Conservation (phyloP, 2,113 vertebrate genomes). For the Gasterosteus aculeatus region DNA sequence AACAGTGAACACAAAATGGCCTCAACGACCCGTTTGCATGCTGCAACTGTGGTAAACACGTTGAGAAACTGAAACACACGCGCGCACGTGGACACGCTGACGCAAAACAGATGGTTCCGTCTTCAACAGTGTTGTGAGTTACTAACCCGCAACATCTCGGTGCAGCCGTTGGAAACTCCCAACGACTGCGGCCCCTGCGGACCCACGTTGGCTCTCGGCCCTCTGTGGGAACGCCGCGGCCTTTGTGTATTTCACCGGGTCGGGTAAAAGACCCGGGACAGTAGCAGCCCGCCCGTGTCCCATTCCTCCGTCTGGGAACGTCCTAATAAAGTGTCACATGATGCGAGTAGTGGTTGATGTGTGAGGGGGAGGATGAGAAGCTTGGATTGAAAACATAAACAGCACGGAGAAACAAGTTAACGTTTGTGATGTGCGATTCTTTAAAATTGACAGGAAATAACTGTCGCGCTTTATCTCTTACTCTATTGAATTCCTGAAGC, state of each 20-base stretch:
- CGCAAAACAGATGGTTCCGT: slow-evolving; percentile 67
- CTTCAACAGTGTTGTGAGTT: slow-evolving; percentile 31
- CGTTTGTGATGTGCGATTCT: neutral
- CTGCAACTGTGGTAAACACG: neutral
- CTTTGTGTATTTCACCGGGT: slow-evolving; percentile 73
- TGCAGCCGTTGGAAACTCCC: slow-evolving; percentile 46
- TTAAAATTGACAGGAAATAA: neutral
- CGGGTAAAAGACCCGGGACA: slow-evolving; percentile 64
- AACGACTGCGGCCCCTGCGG: slow-evolving; percentile 50
- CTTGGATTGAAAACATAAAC: slow-evolving; percentile 1
- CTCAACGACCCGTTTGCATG: slow-evolving; percentile 2
- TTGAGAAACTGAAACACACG: neutral
- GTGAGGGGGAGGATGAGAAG: neutral
- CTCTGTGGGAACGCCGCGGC: slow-evolving; percentile 76
- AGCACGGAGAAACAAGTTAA: neutral
- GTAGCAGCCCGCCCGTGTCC: slow-evolving; percentile 47
- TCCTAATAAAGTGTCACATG: slow-evolving; percentile 40
- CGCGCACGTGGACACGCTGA: slow-evolving; percentile 15
- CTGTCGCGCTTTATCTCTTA: neutral
- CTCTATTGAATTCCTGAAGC: neutral
- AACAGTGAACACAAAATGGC: slow-evolving; percentile 17
- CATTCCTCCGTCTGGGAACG: slow-evolving; percentile 64
- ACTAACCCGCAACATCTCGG: slow-evolving; percentile 31
- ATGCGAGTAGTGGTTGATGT: slow-evolving; percentile 26
- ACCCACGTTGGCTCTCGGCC: slow-evolving; percentile 66